phyloP scores from a whole-genome alignment of 2,888 invertebrate genomes.

The Ferdinandea cuprea region DNA sequence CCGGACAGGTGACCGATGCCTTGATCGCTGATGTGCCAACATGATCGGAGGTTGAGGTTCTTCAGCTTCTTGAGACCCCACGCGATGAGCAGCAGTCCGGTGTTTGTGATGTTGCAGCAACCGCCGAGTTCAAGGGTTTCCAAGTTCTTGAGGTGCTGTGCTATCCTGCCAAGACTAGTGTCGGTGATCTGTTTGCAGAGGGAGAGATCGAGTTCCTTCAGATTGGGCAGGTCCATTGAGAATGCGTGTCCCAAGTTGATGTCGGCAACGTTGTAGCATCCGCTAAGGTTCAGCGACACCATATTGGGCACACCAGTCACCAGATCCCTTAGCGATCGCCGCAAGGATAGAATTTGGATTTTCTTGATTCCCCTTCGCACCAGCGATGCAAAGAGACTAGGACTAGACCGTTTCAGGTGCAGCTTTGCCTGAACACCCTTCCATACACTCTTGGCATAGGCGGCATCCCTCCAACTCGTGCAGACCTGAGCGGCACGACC shows the following conservation, averaged over 20 bases:
- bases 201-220: constrained; percentile 93
- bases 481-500: constrained; percentile 96
- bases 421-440: constrained; percentile 95
- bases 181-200: constrained; percentile 98
- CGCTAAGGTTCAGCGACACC: constrained; percentile 94
- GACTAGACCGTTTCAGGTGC: constrained; percentile 92
- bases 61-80: constrained; percentile 94
- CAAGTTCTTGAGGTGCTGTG: constrained; percentile 92
- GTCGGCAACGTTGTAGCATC: constrained; percentile 97
- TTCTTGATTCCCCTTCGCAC: constrained; percentile 93
- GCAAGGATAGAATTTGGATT: constrained; percentile 94
- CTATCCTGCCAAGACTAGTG: constrained; percentile 92
- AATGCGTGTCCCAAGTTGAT: constrained; percentile 92
- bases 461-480: constrained; percentile 94
- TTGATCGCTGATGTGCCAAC: constrained; percentile 95
- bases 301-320: constrained; percentile 93
- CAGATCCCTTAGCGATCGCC: constrained; percentile 92
- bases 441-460: constrained; percentile 96
- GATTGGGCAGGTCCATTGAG: constrained; percentile 88
- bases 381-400: constrained; percentile 92
- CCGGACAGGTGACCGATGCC: constrained; percentile 94
- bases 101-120: constrained; percentile 95
- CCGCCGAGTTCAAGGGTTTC: constrained; percentile 95
- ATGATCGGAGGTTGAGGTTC: constrained; percentile 93
- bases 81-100: constrained; percentile 92